Percentiles rank a stretch among this genome's conserved stretches.
Conservation (phyloP, 2,888 invertebrate species). For the Sericinus montela region DNA sequence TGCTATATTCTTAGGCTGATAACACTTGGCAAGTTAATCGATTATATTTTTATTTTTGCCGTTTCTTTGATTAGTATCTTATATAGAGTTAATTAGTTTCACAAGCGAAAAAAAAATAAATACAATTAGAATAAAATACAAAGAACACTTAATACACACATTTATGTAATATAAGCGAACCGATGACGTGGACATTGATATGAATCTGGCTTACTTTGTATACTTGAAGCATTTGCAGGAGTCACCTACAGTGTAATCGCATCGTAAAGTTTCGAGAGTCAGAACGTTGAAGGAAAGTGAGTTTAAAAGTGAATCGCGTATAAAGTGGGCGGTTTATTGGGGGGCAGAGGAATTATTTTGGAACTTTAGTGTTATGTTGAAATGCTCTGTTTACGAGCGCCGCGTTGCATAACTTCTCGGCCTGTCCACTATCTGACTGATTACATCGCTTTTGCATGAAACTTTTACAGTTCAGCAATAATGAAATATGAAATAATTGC, state of each 20-base stretch:
- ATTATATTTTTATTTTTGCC: too few relatives aligned
- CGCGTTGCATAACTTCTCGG: slow-evolving; percentile 44
- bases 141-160: not conserved
- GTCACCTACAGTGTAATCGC: slow-evolving; percentile 47
- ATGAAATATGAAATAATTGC: slow-evolving; percentile 26
- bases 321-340: slow-evolving; percentile 63
- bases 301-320: slow-evolving; percentile 43
- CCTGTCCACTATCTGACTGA: slow-evolving; percentile 26
- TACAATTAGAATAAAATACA: too few relatives aligned
- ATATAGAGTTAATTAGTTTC: too few relatives aligned
- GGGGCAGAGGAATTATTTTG: slow-evolving; percentile 54
- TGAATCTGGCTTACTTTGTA: slow-evolving; percentile 11
- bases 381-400: slow-evolving; percentile 42
- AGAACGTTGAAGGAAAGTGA: slow-evolving; percentile 47
- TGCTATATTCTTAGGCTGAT: too few relatives aligned
- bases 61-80: too few relatives aligned
- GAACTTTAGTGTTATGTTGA: slow-evolving; percentile 62
- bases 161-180: slow-evolving; percentile 3
- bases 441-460: slow-evolving; percentile 30
- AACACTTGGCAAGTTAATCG: too few relatives aligned
- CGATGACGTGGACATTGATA: slow-evolving; percentile 9
- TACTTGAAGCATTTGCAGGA: slow-evolving; percentile 34
- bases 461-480: slow-evolving; percentile 23
- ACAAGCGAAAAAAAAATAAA: too few relatives aligned
- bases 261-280: slow-evolving; percentile 48